Evolutionary conservation across 2,888 invertebrate species (phyloP), one percentile per base, ranked within the genome.

Genomic region (Stratiomys singularior): DNA sequence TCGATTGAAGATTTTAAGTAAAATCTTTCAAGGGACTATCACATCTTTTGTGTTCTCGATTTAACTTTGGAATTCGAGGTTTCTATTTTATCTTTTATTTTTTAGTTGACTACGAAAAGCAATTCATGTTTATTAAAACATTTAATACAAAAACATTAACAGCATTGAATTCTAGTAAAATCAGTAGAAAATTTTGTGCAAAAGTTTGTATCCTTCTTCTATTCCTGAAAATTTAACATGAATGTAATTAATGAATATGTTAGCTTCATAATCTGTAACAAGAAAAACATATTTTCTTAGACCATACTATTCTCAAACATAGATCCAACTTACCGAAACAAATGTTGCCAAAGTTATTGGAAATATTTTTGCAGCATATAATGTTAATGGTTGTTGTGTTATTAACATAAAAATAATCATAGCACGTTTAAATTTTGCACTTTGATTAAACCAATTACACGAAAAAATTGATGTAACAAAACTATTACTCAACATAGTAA

Each of bases 351-450:
- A 69, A 7, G 69, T 44, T 1, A 77, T n/a, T n/a, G n/a, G 27
- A 71, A 77, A 15, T n/a, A 77, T 37, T 25, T 77, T 77, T 11
- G 58, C 77, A 21, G 77, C 77, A 3, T 52, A 21, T 46, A 77
- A 23, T 11, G 23, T 28, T 18, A 47, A 46, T 2, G 56, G 52
- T 37, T 64, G 52, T 44, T 77, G 52, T 1, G 63, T 69, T 18
- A 58, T 77, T 58, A 37, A 23, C 71, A 71, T 77, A 25, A 76
- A 76, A 64, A 69, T 69, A 5, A 77, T 77, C 60, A 77, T 60
- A 2, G 58, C 15, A 13, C 64, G 66, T 56, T 77, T 77, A 21
- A 69, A 77, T n/a, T 69, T 28, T 18, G 58, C 21, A 7, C 21
- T 25, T 23, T 44, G 77, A 23, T 77, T 60, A 21, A 47, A 60